phyloP scores from a whole-genome alignment of 2,113 vertebrate species.

The Scomber scombrus region DNA sequence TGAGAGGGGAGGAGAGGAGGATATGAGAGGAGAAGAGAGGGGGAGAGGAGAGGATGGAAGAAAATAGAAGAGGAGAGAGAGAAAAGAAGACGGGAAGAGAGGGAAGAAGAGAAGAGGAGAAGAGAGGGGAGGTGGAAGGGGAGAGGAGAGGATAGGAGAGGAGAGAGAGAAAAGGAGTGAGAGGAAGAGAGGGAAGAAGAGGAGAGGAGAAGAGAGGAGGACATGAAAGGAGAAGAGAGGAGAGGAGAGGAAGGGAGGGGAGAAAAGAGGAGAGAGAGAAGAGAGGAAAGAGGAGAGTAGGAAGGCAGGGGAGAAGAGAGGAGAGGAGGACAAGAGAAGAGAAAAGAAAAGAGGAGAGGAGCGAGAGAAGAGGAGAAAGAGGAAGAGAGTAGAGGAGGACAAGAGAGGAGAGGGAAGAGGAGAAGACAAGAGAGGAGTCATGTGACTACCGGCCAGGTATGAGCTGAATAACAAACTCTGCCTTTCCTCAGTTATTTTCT shows the following conservation, averaged over 20 bases:
- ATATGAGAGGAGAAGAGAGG: neutral
- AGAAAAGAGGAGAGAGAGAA: no score
- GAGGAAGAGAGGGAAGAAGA: constrained; percentile 47
- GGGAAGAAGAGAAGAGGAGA: neutral
- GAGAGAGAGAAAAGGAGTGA: neutral
- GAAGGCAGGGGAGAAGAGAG: neutral
- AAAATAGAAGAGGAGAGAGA: neutral
- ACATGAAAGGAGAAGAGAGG: constrained; percentile 26
- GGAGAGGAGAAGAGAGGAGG: constrained; percentile 38
- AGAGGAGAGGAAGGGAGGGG: no score
- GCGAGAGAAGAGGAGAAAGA: neutral
- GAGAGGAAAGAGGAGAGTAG: neutral
- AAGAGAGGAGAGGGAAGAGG: constrained; percentile 36
- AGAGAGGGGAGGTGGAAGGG: neutral
- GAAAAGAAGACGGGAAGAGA: neutral
- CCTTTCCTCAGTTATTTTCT: constrained; percentile 11
- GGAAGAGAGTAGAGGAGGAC: neutral
- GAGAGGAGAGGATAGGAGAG: neutral
- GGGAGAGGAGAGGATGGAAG: neutral
- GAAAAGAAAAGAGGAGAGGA: neutral
- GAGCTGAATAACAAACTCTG: constrained; percentile 82
- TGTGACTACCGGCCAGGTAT: constrained; percentile 70
- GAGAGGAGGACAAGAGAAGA: neutral
- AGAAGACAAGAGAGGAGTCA: constrained; percentile 50
- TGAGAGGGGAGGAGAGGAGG: neutral